These are phyloP conservation scores for Aegithalos caudatus DNA, from an alignment of 2,113 vertebrate genomes.

Conservation along the genomic window DNA sequence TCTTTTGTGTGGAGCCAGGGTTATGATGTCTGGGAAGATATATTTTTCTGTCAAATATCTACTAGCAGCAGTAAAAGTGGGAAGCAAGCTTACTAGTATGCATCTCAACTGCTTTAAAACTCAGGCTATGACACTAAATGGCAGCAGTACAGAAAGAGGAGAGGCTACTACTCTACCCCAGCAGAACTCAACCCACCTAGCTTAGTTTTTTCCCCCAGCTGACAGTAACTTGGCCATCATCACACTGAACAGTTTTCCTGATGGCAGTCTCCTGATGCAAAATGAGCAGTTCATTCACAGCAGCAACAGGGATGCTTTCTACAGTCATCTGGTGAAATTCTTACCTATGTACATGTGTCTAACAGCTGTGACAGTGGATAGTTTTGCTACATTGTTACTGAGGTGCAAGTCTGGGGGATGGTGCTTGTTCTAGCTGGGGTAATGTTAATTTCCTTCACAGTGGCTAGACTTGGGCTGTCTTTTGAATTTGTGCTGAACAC, in stretches of 20 bases:
- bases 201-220: background rate
- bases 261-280: background rate
- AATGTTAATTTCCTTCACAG: background rate
- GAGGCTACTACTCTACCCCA: background rate
- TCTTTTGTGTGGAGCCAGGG: background rate
- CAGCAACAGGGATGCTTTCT: background rate
- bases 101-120: background rate
- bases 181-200: background rate
- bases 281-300: background rate
- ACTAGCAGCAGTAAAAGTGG: background rate
- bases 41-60: background rate
- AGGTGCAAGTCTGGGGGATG: rapidly evolving
- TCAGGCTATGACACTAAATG: background rate
- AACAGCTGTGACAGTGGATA: background rate
- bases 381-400: background rate
- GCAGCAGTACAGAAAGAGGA: background rate
- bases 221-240: background rate
- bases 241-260: background rate
- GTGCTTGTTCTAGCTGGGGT: background rate
- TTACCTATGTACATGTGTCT: background rate
- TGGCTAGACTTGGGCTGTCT: background rate
- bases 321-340: background rate
- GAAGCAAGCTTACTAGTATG: background rate
- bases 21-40: background rate
- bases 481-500: background rate